These are phyloP conservation scores for Lithosia quadra DNA, from an alignment of 2,888 invertebrate species.

Conservation along the genomic window DNA sequence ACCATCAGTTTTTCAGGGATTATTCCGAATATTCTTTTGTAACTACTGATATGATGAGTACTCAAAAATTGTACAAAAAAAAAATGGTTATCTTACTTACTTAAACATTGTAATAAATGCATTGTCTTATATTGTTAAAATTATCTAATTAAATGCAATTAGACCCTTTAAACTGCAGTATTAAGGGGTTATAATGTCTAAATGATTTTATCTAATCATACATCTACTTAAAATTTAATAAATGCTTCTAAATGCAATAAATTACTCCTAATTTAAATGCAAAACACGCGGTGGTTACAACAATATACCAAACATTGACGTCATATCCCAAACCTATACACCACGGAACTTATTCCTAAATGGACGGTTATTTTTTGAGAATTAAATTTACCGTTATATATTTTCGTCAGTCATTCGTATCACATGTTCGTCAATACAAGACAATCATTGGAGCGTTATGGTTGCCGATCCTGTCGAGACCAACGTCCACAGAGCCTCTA, in stretches of 20 bases:
- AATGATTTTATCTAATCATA: constrained; percentile 43
- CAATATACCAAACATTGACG: constrained; percentile 60
- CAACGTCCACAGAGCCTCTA: constrained; percentile 43
- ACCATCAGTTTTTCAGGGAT: constrained; percentile 69
- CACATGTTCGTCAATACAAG: constrained; percentile 73
- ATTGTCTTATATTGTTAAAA: constrained; percentile 58
- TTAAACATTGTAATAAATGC: constrained; percentile 69
- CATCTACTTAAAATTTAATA: constrained; percentile 55
- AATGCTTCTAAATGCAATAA: constrained; percentile 83
- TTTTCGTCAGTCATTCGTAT: constrained; percentile 79
- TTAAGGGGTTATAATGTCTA: constrained; percentile 44
- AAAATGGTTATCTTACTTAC: constrained; percentile 59
- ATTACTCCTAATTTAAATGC: constrained; percentile 78
- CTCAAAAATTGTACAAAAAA: constrained; percentile 74
- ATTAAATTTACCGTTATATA: constrained; percentile 54
- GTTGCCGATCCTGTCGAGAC: constrained; percentile 41
- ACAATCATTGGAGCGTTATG: constrained; percentile 50
- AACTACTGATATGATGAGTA: constrained; percentile 60
- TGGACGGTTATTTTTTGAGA: constrained; percentile 63
- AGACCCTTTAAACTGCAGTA: constrained; percentile 56
- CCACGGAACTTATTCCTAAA: constrained; percentile 60
- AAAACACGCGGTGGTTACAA: constrained; percentile 82
- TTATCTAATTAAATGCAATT: constrained; percentile 55
- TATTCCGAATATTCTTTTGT: constrained; percentile 76
- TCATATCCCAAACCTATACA: constrained; percentile 58